These are phyloP conservation scores for Drosophila hydei DNA, from an alignment of 1,140 invertebrate species.

Conservation along the genomic window DNA sequence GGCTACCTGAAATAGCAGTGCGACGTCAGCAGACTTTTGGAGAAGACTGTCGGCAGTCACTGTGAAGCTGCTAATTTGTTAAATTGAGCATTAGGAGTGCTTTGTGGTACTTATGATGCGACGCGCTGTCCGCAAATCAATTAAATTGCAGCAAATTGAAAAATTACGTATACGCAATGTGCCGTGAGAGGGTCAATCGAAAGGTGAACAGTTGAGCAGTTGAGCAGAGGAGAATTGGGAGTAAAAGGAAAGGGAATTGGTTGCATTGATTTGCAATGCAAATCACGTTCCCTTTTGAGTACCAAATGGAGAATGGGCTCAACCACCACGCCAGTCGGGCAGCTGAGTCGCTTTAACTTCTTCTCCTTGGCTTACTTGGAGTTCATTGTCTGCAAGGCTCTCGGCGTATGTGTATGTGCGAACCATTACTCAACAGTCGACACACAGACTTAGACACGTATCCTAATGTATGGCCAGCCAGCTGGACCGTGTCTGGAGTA, in stretches of 20 bases:
- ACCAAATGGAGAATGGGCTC: neutral
- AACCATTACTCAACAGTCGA: conserved; percentile 62
- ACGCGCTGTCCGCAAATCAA: conserved; percentile 14
- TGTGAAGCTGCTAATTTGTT: conserved; percentile 29
- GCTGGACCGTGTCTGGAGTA: conserved; percentile 17
- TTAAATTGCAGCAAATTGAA: conserved; percentile 37
- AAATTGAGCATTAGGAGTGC: conserved; percentile 16
- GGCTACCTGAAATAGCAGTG: conserved; percentile 18
- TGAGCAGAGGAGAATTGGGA: neutral
- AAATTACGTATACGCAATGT: conserved; percentile 33
- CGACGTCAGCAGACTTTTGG: neutral
- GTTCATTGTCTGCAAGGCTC: conserved; percentile 64
- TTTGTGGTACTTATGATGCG: conserved; percentile 14
- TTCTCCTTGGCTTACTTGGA: conserved; percentile 16
- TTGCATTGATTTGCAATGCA: conserved; percentile 21
- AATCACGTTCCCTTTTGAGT: conserved; percentile 50
- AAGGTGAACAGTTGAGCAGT: conserved; percentile 5
- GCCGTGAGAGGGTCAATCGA: neutral
- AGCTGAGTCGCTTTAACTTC: conserved; percentile 13
- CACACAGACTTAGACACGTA: conserved; percentile 38
- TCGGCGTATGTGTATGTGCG: conserved; percentile 43
- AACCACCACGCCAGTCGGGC: conserved; percentile 22
- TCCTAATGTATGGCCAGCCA: conserved; percentile 50
- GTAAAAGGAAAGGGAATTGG: neutral
- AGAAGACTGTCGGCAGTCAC: neutral